Evolutionary conservation across 2,888 invertebrate species (phyloP).

Genomic region (Exephanes ischioxanthus): DNA sequence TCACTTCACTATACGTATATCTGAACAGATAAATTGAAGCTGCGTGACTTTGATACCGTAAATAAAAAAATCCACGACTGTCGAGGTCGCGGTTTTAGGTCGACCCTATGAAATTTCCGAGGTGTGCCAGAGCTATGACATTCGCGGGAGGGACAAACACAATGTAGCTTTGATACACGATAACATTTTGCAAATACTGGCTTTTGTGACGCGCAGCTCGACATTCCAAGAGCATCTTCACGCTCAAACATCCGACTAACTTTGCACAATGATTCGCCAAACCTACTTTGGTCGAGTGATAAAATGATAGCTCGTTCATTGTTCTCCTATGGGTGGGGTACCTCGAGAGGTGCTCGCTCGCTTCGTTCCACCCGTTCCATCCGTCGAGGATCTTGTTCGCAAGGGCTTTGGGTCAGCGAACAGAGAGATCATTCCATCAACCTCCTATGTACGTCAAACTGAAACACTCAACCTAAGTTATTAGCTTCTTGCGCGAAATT

Average conservation of each 20-base stretch:
- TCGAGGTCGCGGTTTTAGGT: neutral
- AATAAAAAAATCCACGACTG: neutral
- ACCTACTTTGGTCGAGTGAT: neutral
- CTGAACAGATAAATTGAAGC: neutral
- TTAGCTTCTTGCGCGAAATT: neutral
- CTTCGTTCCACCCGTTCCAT: constrained; percentile 24
- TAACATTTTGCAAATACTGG: constrained; percentile 3
- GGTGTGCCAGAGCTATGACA: neutral
- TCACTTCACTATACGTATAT: neutral
- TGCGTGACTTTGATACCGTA: neutral
- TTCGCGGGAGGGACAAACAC: neutral
- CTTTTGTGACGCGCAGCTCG: neutral
- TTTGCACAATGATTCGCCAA: neutral
- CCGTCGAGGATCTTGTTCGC: constrained; percentile 25
- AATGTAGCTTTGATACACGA: constrained; percentile 3
- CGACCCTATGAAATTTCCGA: neutral
- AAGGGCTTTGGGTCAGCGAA: constrained; percentile 2
- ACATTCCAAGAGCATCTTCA: neutral
- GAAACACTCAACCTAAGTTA: neutral
- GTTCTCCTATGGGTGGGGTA: neutral
- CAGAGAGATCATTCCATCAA: neutral
- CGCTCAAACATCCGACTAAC: neutral
- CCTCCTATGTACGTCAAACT: neutral
- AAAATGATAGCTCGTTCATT: neutral
- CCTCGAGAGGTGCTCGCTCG: neutral